Base-by-base conservation (phyloP, 2,113 vertebrate genomes). In the Parotia lawesii region DNA sequence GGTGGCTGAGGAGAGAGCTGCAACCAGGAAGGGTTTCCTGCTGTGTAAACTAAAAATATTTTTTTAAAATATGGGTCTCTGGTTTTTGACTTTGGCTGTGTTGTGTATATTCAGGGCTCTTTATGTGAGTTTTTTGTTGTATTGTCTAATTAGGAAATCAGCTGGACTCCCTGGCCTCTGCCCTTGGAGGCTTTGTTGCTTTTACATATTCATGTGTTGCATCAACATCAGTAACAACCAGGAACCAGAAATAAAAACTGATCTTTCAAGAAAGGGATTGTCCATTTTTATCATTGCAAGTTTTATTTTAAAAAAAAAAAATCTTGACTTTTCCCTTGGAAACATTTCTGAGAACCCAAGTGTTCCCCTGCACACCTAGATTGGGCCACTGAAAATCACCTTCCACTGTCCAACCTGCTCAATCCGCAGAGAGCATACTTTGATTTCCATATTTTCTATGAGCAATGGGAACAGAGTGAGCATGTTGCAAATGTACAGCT, bases 1-100 rank as follows among this genome's bases (percentile, higher is more conserved):
- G 33, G 89, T 37, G 74, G 35, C 81, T 74, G 82, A 77, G 85
- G 85, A 77, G 89, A 91, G 89, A 94, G 87, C 85, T 93, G 76
- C 50, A 56, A 15, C 79, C 10, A 11, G 51, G 17, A 70, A 67
- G 54, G n/a, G 16, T 38, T 94, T 91, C 62, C 64, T 70, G 29
- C 70, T 5, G 0, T 24, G 23, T 11, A 27, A 82, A 57, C 17
- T 21, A 16, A 47, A 62, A 58, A 7, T 1, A 8, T 47, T 37
- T 73, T 48, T 48, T 37, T 0, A 22, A 79, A 87, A 31, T 18
- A 11, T 5, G 22, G 5, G 4, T 64, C 18, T 71, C 31, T 73
- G 38, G 9, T 11, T 54, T 88, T 73, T 75, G 9, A 7, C 12
- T 73, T 50, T 24, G 31, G 17, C 23, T 22, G 12, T 35, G 5